Evolutionary conservation across 2,888 invertebrate species (phyloP), one percentile per base, ranked within the genome.

Genomic region (Archips crataeganus): DNA sequence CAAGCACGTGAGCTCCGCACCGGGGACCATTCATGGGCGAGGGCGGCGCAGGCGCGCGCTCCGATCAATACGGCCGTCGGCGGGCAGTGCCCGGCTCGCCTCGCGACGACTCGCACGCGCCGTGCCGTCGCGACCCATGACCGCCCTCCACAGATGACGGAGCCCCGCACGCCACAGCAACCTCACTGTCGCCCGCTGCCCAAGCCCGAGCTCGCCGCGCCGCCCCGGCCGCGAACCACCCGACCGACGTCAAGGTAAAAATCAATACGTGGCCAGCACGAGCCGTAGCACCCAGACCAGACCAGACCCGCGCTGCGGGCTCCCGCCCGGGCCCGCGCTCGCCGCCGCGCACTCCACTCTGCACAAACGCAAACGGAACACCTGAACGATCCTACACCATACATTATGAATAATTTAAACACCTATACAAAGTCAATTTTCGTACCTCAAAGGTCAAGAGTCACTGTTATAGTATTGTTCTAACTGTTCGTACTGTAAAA

Each of bases 81-180:
- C 84, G 85, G 90, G 87, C 91, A 91, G 93, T 90, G 87, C 89
- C 91, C 90, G 89, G 90, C 87, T 87, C 86, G 90, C 88, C 88
- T 89, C 90, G 89, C 89, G 88, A 85, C 89, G 86, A 82, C 80
- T 82, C 85, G 85, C 88, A 87, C 90, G 90, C 87, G 89, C 86
- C 82, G 57, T 81, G 78, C 82, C 81, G 80, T 81, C 79, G 78
- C 81, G 85, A 85, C 85, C 84, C 92, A 93, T 92, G 91, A 88
- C 88, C 90, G 90, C 91, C 90, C 88, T 85, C 88, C 90, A 92
- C 93, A 94, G 92, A 93, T 92, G 95, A 95, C 95, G 94, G 92
- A 92, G 91, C 93, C 94, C 92, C 89, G 88, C 88, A 85, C 87
- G 89, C 86, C 81, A 82, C 88, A 81, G 89, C 84, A 84, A 82